Percentiles rank a stretch among this genome's conserved stretches.
phyloP scores from a whole-genome alignment of 2,113 vertebrate species.

The Anolis carolinensis region DNA sequence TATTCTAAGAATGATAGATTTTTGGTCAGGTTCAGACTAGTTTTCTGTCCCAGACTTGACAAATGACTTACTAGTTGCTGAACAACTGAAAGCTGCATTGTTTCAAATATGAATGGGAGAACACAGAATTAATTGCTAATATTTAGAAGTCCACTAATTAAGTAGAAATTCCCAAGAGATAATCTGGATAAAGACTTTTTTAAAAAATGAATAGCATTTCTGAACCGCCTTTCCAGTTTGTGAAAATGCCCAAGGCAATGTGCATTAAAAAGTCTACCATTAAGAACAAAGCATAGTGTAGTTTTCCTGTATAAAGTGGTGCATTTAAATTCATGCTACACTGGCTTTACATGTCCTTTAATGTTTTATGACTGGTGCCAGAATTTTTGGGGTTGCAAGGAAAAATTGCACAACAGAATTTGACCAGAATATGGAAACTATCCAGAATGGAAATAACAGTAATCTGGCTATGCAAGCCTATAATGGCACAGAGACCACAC shows the following conservation, averaged over 20 bases:
- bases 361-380: conserved; percentile 44
- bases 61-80: neutral
- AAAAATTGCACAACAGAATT: conserved; percentile 57
- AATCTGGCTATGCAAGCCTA: conserved; percentile 57
- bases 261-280: neutral
- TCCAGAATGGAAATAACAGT: conserved; percentile 68
- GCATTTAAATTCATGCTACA: conserved; percentile 14
- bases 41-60: neutral
- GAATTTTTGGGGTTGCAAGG: conserved; percentile 49
- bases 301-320: conserved; percentile 46
- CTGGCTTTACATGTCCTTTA: conserved; percentile 35
- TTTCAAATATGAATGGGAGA: neutral
- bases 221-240: neutral
- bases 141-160: neutral
- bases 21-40: neutral
- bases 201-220: neutral
- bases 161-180: neutral
- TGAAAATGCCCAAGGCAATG: neutral
- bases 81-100: neutral
- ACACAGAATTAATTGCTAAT: neutral
- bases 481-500: conserved; percentile 65
- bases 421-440: conserved; percentile 62
- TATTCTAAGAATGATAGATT: neutral
- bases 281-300: neutral
- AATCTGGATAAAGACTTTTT: neutral